These are phyloP conservation scores for Mastigias papua DNA, from an alignment of 30 jellyfish, hydroid and myxozoan genomes.

Conservation along the genomic window DNA sequence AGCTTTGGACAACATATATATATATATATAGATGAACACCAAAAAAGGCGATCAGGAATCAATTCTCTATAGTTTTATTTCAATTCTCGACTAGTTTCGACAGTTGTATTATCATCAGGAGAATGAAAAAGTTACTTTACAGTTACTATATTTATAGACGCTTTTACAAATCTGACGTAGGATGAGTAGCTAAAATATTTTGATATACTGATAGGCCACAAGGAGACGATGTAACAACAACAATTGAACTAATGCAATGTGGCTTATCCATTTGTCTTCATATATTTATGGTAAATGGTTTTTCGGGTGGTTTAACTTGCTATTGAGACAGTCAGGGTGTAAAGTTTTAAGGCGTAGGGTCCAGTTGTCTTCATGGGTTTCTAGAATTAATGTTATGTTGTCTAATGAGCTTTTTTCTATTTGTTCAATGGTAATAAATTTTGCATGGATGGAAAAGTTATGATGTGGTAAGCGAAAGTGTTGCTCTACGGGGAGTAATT, in stretches of 20 bases:
- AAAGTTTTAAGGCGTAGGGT: background rate
- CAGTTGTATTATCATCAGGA: background rate
- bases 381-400: background rate
- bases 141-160: background rate
- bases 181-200: background rate
- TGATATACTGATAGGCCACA: background rate
- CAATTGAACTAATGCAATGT: background rate
- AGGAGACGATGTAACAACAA: background rate
- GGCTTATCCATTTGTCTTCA: background rate
- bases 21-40: background rate
- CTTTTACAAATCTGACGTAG: too few species aligned
- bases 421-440: too few species aligned
- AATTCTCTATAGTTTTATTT: background rate
- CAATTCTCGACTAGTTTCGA: background rate
- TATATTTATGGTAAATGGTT: background rate
- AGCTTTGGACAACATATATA: too few species aligned
- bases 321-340: background rate
- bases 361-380: background rate
- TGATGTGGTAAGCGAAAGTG: too few species aligned
- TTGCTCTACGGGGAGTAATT: too few species aligned
- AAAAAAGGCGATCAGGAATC: background rate
- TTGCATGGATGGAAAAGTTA: too few species aligned
- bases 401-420: background rate
- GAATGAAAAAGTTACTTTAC: background rate
- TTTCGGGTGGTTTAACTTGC: background rate